A percentile compares a stretch with the other conserved stretches of the same genome.
These are phyloP conservation scores for Temnothorax ravouxi DNA, from an alignment of 2,888 invertebrate species.

Conservation along the genomic window DNA sequence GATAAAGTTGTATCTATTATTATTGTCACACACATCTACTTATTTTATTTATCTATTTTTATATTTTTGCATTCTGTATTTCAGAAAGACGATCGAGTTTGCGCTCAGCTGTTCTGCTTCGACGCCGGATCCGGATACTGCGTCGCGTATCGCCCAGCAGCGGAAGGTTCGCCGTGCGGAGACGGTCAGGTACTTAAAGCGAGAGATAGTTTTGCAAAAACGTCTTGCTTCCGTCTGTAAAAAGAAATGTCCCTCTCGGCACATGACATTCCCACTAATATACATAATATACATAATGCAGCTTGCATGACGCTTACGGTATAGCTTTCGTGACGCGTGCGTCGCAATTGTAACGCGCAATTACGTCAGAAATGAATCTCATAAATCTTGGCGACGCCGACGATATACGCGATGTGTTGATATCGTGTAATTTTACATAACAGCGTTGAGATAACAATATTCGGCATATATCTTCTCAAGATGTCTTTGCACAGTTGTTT, in stretches of 20 bases:
- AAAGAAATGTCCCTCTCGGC: neutral
- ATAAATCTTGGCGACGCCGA: slow-evolving; percentile 12
- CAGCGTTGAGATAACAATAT: slow-evolving; percentile 3
- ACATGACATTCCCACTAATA: neutral
- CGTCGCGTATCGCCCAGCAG: slow-evolving; percentile 97
- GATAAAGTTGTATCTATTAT: neutral
- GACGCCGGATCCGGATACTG: slow-evolving; percentile 98
- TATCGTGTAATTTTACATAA: slow-evolving; percentile 20
- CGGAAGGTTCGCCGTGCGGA: slow-evolving; percentile 97
- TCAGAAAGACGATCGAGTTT: slow-evolving; percentile 97
- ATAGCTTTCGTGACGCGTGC: neutral
- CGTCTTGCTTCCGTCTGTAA: neutral
- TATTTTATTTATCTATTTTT: neutral
- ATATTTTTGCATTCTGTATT: slow-evolving; percentile 24
- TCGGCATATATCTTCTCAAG: neutral
- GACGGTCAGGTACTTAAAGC: slow-evolving; percentile 95
- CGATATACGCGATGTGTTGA: neutral
- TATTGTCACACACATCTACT: neutral
- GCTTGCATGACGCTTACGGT: neutral
- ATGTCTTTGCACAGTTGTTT: slow-evolving; percentile 43
- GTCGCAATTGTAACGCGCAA: slow-evolving; percentile 9
- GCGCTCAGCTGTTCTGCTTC: slow-evolving; percentile 97
- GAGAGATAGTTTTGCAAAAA: neutral
- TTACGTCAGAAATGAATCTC: slow-evolving; percentile 11
- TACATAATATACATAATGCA: neutral